Base-by-base conservation (phyloP, 2,888 invertebrate species). In the Cosmia pyralina region DNA sequence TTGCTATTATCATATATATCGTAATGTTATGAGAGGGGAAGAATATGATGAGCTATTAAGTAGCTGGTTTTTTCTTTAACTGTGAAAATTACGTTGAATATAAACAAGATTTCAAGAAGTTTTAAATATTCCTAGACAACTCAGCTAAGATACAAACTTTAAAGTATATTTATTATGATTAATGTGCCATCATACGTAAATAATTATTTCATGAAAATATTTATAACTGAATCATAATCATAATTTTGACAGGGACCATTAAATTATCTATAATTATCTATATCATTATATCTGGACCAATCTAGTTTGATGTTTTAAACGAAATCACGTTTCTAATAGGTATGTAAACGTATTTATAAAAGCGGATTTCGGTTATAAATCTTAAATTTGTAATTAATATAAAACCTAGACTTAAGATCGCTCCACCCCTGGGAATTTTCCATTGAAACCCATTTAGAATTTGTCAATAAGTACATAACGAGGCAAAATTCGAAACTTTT, bases 291-390 rank as follows among this genome's bases (percentile, higher is more conserved):
- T 77, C 62, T 69, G 13, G 55, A 69, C 62, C 53, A 83, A 81
- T 77, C 69, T 38, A 46, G 64, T 73, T 75, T 79, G 75, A 81
- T 82, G 74, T 72, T 84, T 79, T 84, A 79, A 79, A 82, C 62
- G 70, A 83, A 77, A 84, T 81, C 81, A 70, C 57, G 28, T 71
- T 64, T 75, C 75, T 48, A 41, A 74, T 77, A 64, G 72, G 55
- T 77, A 75, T 69, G 63, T 74, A 53, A 65, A 15, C 59, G 34
- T 63, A 60, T 34, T n/a, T n/a, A 71, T 67, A 8, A 28, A 59
- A 68, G 44, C 34, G 17, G 53, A 57, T 75, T 38, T 44, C 19
- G 44, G 38, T 65, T 44, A 17, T 38, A 48, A 68, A 58, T 69
- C 53, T 60, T 55, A 71, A 69, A 60, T 62, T 69, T 8, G 46